Base-by-base conservation (phyloP, 2,113 vertebrate genomes). In the Dolichallabes microphthalmus region DNA sequence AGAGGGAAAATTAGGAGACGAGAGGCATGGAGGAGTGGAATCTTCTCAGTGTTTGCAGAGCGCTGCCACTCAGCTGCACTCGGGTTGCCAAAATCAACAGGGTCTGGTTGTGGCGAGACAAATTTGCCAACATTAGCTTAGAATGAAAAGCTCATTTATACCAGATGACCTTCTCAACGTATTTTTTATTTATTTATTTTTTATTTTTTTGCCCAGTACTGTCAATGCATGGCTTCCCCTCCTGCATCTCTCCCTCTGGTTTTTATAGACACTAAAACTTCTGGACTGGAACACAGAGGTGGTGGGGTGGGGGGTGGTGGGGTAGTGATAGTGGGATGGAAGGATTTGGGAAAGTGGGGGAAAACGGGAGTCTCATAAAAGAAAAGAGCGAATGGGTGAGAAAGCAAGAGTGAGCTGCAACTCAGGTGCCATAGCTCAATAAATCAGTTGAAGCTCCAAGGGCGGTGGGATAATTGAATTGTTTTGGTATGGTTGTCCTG, bases 71-170 rank as follows among this genome's bases (percentile, higher is more conserved):
- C 86, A 14, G 88, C 85, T 81, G 66, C 20, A 53, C 86, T 68
- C 13, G 11, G 50, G 39, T 32, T 86, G 86, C 89, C 89, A 90
- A 90, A 88, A 84, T 86, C 82, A 88, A 88, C 86, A 87, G 60
- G 79, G 84, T 64, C 84, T 79, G 86, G 82, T 84, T 86, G 82
- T 80, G 81, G 86, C 79, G 86, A 82, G 78, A 74, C 84, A 86
- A 88, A 87, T 84, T 81, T 88, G 87, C 83, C 84, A 81, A 82
- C 78, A 78, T 86, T 86, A 89, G 80, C 82, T 74, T 74, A 81
- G 88, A 88, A 86, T 83, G 86, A 90, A 85, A 30, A 88, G 85
- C 83, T 84, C 86, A 80, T 89, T 87, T 77, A 82, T 88, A 73
- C 85, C 74, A 77, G 71, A 74, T 82, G 57, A 87, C 81, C 82